Evolutionary conservation across 2,888 invertebrate genomes (phyloP).

Genomic region (Argyresthia goedartella): DNA sequence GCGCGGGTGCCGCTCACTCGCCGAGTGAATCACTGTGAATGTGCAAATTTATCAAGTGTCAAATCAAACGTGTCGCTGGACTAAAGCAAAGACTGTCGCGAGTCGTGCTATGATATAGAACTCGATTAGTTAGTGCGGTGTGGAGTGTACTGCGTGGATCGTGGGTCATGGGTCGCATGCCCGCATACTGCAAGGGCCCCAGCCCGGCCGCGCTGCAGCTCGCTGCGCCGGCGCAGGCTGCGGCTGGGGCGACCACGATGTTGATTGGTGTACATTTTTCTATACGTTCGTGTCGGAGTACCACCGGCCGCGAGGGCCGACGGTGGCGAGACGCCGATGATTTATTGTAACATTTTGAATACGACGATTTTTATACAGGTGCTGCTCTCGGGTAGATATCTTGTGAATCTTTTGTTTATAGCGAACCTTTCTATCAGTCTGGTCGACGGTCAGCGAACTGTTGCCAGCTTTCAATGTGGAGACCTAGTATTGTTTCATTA

Average conservation of each 20-base stretch:
- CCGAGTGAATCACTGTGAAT: conserved; percentile 35
- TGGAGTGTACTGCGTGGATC: conserved; percentile 40
- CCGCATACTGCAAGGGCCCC: too few species aligned
- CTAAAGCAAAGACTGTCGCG: conserved; percentile 43
- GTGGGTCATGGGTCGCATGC: conserved; percentile 45
- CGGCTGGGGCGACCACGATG: conserved; percentile 63
- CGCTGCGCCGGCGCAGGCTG: too few species aligned
- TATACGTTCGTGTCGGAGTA: conserved; percentile 60
- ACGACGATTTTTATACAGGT: conserved; percentile 39
- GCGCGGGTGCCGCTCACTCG: neutral
- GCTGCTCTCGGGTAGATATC: conserved; percentile 32
- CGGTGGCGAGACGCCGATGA: neutral
- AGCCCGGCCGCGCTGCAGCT: too few species aligned
- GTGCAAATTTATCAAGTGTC: conserved; percentile 61
- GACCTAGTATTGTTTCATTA: too few species aligned
- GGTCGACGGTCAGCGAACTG: too few species aligned
- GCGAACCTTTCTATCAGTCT: conserved; percentile 15
- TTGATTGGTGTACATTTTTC: conserved; percentile 67
- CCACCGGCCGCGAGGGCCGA: too few species aligned
- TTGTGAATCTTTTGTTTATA: conserved; percentile 13
- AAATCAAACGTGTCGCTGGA: conserved; percentile 29
- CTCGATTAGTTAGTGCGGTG: conserved; percentile 52
- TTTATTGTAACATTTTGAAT: conserved; percentile 2
- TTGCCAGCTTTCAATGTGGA: too few species aligned
- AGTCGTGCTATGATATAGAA: conserved; percentile 54